Base-by-base conservation (phyloP, 2,113 vertebrate species). In the Ammodytes marinus region DNA sequence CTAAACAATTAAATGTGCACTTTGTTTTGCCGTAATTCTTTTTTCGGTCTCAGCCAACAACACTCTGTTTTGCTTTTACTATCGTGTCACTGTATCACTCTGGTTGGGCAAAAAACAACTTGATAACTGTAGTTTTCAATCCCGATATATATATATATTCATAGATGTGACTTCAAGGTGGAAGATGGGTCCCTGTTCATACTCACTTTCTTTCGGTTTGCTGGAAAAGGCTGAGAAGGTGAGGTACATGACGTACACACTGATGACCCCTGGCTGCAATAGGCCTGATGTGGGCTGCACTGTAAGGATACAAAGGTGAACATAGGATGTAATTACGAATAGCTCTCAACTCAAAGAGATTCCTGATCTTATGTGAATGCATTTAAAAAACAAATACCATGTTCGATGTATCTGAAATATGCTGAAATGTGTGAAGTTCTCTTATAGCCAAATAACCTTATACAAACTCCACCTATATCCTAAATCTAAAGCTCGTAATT, bases 161-260 rank as follows among this genome's bases (percentile, higher is more conserved):
- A 50, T 59, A 27, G 6, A 45, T 19, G 19, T 54, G n/a, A n/a
- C 8, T 45, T 27, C 12, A 6, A 5, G 13, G 1, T 77, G n/a
- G 0, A 27, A 15, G 19, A 66, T 2, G 10, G 8, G 6, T 6
- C 4, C 71, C 12, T 10, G 39, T 42, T 77, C 42, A 49, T 64
- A 97, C 98, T 95, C 91, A 80, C 95, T 91, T 91, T 99, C 97
- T 86, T 91, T 94, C 35, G 98, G 98, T 86, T 98, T 98, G 95
- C 97, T 99, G 88, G 97, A 96, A 72, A 99, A 94, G 1, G 98
- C 96, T 3, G 98, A 99, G 89, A 99, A 99, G 14, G 98, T 99
- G 86, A 99, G 97, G 85, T 99, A 99, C 86, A 98, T 98, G 82
- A 99, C 98, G 0, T 99, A 99, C 86, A 98, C 96, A 84, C 96